These are phyloP conservation scores for Perithous albicinctus DNA, from an alignment of 2,888 invertebrate genomes.

Conservation along the genomic window DNA sequence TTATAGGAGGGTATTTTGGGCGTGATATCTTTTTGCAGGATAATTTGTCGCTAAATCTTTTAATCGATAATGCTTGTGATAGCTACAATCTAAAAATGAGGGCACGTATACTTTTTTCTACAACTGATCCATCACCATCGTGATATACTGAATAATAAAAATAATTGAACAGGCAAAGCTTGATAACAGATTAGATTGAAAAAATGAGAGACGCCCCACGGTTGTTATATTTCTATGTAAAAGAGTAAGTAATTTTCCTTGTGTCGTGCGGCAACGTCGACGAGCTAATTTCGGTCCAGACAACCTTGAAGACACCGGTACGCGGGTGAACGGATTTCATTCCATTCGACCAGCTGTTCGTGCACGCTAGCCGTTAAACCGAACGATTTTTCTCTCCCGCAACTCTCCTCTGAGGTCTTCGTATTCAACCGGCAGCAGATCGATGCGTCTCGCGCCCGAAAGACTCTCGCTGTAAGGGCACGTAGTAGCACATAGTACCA, in stretches of 20 bases:
- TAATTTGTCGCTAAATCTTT: too few relatives aligned
- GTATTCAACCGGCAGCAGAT: conserved; percentile 73
- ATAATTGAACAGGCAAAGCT: not conserved
- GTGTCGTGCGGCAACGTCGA: conserved; percentile 2
- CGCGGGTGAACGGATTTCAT: conserved; percentile 44
- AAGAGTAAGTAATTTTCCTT: not conserved
- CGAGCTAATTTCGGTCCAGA: conserved; percentile 53
- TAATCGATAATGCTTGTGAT: too few relatives aligned
- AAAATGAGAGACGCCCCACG: not conserved
- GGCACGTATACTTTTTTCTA: too few relatives aligned
- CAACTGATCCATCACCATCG: too few relatives aligned
- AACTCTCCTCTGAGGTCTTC: conserved; percentile 46
- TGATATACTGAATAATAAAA: not conserved
- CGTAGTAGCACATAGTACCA: conserved; percentile 74
- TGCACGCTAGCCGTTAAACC: conserved; percentile 76
- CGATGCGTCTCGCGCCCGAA: conserved; percentile 81
- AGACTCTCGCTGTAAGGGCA: conserved; percentile 76
- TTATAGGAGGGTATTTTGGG: too few relatives aligned
- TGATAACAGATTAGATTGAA: not conserved
- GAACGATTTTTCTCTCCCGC: conserved; percentile 72
- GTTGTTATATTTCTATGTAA: not conserved
- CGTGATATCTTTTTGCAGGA: too few relatives aligned
- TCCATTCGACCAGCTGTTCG: conserved; percentile 69
- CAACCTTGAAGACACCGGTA: conserved; percentile 45
- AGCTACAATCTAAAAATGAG: too few relatives aligned